A percentile compares a stretch with the other conserved stretches of the same genome.
These are phyloP conservation scores for Drosophila kanekoi DNA, from an alignment of 2,888 invertebrate species.

Conservation along the genomic window DNA sequence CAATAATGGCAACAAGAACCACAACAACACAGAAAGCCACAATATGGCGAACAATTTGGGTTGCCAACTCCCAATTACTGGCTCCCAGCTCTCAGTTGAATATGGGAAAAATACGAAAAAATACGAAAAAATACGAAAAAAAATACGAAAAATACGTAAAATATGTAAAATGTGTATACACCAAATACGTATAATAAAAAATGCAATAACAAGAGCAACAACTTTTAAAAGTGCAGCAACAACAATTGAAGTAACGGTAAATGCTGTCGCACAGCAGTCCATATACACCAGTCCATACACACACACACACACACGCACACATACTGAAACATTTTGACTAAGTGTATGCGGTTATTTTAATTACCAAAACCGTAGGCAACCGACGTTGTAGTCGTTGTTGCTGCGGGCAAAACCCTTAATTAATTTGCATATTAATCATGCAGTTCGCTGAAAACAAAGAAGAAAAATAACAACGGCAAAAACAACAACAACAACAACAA, in stretches of 20 bases:
- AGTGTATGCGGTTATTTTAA: slow-evolving; percentile 79
- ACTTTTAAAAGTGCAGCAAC: slow-evolving; percentile 67
- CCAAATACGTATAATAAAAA: slow-evolving; percentile 63
- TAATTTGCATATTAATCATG: slow-evolving; percentile 82
- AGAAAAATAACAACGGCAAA: neutral
- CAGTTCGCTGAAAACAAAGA: slow-evolving; percentile 41
- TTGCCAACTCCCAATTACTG: slow-evolving; percentile 5
- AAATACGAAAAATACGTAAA: slow-evolving; percentile 6
- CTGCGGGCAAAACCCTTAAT: slow-evolving; percentile 74
- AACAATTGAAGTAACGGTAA: slow-evolving; percentile 51
- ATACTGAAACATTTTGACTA: slow-evolving; percentile 53
- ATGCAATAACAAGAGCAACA: slow-evolving; percentile 71
- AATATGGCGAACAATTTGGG: slow-evolving; percentile 32
- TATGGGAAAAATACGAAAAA: slow-evolving; percentile 10
- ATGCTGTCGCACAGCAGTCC: slow-evolving; percentile 44
- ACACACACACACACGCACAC: slow-evolving; percentile 18
- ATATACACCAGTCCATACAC: slow-evolving; percentile 7
- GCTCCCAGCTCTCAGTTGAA: neutral
- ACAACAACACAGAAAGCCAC: slow-evolving; percentile 24
- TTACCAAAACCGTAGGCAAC: slow-evolving; percentile 72
- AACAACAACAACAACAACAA: slow-evolving; percentile 5
- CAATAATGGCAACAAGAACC: slow-evolving; percentile 31
- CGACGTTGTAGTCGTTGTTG: slow-evolving; percentile 35
- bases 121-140: slow-evolving; percentile 1
- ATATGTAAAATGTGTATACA: slow-evolving; percentile 19